These are phyloP conservation scores for Pomatostomus ruficeps DNA, from an alignment of 2,113 vertebrate genomes.

Conservation along the genomic window DNA sequence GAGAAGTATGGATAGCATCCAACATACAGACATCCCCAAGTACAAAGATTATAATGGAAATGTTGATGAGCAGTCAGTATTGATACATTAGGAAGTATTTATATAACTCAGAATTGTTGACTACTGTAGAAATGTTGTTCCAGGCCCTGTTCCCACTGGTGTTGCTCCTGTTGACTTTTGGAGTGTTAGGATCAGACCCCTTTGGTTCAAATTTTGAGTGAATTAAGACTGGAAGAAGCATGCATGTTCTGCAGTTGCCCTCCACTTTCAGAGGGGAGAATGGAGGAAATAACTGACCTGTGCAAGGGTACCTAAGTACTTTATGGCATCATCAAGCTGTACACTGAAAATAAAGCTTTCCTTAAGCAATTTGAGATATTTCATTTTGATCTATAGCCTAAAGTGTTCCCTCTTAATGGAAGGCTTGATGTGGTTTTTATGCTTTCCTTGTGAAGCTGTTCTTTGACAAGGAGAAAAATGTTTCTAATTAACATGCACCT, in stretches of 20 bases:
- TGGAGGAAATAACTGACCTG: background rate
- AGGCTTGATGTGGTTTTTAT: background rate
- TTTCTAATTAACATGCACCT: background rate
- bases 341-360: background rate
- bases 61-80: background rate
- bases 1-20: background rate
- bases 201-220: background rate
- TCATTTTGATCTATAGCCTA: background rate
- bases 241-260: background rate
- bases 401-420: background rate
- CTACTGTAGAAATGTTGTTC: constrained; percentile 6
- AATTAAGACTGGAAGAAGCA: background rate
- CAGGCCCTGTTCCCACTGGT: background rate
- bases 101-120: background rate
- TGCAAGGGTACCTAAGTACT: background rate
- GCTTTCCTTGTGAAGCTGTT: background rate
- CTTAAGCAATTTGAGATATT: background rate
- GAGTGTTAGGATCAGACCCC: background rate
- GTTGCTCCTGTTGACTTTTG: background rate
- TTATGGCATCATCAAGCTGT: background rate
- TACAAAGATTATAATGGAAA: background rate
- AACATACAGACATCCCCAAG: background rate
- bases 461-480: constrained; percentile 21
- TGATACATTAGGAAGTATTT: background rate
- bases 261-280: background rate